These are phyloP conservation scores for Phalacrocorax aristotelis DNA, from an alignment of 2,113 vertebrate species.

Conservation along the genomic window DNA sequence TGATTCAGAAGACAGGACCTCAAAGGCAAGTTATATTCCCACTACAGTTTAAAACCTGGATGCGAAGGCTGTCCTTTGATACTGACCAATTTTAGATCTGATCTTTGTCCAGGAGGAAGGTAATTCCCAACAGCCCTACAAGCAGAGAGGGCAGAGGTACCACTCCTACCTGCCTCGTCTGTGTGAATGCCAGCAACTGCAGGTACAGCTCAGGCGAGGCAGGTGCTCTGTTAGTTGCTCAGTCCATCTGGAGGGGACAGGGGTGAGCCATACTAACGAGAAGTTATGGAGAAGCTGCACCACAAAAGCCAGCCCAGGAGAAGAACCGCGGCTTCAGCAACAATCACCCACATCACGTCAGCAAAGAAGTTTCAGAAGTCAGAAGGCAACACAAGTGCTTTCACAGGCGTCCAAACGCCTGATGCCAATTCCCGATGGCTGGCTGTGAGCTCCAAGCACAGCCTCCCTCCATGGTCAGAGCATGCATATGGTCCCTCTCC, in stretches of 20 bases:
- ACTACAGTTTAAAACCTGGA: not conserved
- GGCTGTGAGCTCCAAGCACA: not conserved
- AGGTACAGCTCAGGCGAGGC: not conserved
- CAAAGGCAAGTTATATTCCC: not conserved
- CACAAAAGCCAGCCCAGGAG: not conserved
- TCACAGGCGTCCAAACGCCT: not conserved
- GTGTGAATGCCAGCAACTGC: not conserved
- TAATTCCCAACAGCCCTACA: not conserved
- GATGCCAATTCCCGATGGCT: not conserved
- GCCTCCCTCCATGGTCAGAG: not conserved
- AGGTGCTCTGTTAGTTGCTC: not conserved
- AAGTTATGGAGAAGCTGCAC: not conserved
- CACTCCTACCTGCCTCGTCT: not conserved
- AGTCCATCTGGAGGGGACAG: not conserved
- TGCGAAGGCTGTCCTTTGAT: not conserved
- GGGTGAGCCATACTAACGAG: not conserved
- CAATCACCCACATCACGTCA: rapidly evolving
- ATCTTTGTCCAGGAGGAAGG: not conserved
- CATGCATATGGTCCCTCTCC: rapidly evolving
- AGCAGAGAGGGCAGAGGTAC: not conserved
- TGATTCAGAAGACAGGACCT: not conserved
- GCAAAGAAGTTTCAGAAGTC: not conserved
- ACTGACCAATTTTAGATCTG: not conserved
- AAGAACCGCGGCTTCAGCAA: not conserved
- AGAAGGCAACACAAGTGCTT: not conserved